Evolutionary conservation across 2,797 vertebrate genomes (phyloP).

Genomic region (Accipiter fasciatus): DNA sequence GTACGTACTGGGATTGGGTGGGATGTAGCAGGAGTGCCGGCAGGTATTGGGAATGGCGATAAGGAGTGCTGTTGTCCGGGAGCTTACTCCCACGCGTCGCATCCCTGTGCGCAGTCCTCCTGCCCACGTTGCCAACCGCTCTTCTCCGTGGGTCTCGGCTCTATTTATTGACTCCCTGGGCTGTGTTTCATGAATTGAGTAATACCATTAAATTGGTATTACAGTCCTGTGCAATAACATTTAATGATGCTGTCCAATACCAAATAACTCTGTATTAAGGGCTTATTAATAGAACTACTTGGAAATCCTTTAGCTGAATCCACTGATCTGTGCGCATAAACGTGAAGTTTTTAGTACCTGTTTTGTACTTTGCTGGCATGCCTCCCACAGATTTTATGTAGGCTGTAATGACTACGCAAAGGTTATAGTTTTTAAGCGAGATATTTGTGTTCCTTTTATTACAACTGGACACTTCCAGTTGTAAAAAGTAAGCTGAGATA

Average conservation of each 20-base stretch:
- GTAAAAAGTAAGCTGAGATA: neutral
- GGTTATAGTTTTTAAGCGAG: neutral
- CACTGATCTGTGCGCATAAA: neutral
- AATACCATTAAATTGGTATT: neutral
- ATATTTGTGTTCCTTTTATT: neutral
- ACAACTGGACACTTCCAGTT: neutral
- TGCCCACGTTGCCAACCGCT: fast-evolving
- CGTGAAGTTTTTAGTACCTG: neutral
- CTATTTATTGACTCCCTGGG: neutral
- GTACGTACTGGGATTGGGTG: too few species aligned
- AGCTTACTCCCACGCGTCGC: fast-evolving
- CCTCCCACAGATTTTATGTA: neutral
- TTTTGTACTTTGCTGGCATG: neutral
- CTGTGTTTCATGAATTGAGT: neutral
- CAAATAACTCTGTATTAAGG: neutral
- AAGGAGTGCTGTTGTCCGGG: neutral
- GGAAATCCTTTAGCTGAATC: neutral
- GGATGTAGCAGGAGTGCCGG: neutral
- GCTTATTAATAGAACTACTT: neutral
- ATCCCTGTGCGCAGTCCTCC: neutral
- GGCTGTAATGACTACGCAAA: neutral
- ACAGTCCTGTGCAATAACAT: neutral
- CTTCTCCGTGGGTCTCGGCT: neutral
- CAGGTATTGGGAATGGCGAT: neutral
- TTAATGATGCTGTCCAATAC: neutral